Percentiles rank a stretch among this genome's conserved stretches.
phyloP scores from a whole-genome alignment of 2,113 vertebrate genomes.

The Sceloporus tristichus region DNA sequence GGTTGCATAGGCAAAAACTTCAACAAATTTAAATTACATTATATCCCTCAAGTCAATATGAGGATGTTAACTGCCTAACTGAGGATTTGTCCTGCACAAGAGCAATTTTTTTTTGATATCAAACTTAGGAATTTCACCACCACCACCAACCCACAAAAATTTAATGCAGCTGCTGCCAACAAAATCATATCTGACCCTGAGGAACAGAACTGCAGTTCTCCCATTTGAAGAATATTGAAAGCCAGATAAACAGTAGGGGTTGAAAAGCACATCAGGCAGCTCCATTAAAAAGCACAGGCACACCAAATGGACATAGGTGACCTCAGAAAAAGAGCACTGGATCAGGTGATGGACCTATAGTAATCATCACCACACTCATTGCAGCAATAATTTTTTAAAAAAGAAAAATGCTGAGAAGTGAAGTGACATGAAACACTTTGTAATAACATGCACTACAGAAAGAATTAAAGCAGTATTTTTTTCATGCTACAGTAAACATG shows the following conservation, averaged over 20 bases:
- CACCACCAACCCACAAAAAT: not conserved
- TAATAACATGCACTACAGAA: slow-evolving; percentile 18
- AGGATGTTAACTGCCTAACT: not conserved
- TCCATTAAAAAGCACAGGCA: not conserved
- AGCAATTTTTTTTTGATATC: not conserved
- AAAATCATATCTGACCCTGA: slow-evolving; percentile 18
- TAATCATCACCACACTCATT: not conserved
- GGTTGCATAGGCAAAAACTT: slow-evolving; percentile 25
- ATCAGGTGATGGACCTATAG: not conserved
- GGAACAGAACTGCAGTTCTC: slow-evolving; percentile 43
- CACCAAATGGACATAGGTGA: not conserved
- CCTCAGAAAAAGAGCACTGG: slow-evolving; percentile 14
- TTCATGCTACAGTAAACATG: slow-evolving; percentile 29
- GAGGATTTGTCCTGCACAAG: slow-evolving; percentile 24
- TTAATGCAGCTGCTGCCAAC: slow-evolving; percentile 16
- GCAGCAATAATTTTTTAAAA: not conserved
- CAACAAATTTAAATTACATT: slow-evolving; percentile 19
- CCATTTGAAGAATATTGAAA: slow-evolving; percentile 38
- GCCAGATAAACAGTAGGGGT: slow-evolving; percentile 35
- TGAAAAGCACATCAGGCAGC: slow-evolving; percentile 7
- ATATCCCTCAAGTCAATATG: not conserved
- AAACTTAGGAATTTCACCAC: not conserved
- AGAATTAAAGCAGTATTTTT: slow-evolving; percentile 32
- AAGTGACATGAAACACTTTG: not conserved
- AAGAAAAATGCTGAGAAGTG: not conserved